A percentile compares a stretch with the other conserved stretches of the same genome.
These are phyloP conservation scores for Mastomys natalensis DNA, from an alignment of 2,113 vertebrate species.

Conservation along the genomic window DNA sequence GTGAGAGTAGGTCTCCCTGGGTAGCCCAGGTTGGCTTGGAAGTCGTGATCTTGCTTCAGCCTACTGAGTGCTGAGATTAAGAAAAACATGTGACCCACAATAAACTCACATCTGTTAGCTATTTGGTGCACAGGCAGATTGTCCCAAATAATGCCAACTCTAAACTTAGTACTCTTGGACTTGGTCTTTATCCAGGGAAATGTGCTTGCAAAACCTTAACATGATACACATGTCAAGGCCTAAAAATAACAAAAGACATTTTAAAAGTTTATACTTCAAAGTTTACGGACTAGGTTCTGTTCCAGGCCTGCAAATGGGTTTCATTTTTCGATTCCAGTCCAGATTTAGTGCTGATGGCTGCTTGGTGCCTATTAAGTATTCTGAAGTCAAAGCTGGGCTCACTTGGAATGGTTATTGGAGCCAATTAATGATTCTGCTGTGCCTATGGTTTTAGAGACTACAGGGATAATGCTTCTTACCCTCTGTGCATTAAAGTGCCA, in stretches of 20 bases:
- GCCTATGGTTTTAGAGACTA: not conserved
- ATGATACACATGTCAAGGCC: not conserved
- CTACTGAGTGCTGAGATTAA: not conserved
- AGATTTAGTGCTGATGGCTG: not conserved
- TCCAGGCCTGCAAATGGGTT: slow-evolving; percentile 18
- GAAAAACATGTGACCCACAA: not conserved
- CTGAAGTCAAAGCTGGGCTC: not conserved
- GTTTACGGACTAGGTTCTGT: not conserved
- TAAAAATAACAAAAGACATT: slow-evolving; percentile 31
- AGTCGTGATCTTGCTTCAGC: not conserved
- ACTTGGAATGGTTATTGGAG: not conserved
- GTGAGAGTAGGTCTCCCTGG: not conserved
- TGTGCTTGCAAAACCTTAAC: not conserved
- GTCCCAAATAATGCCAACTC: not conserved
- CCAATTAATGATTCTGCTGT: not conserved
- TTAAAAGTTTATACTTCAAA: not conserved
- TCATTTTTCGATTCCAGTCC: not conserved
- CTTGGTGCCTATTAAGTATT: not conserved
- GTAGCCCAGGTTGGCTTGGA: not conserved
- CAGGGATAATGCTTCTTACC: not conserved
- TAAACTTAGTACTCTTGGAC: slow-evolving; percentile 39
- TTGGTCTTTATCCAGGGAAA: slow-evolving; percentile 26
- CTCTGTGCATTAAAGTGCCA: not conserved
- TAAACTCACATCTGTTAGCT: not conserved
- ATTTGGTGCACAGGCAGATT: not conserved